Base-by-base conservation (phyloP, 2,888 invertebrate species). In the Lochmaea capreae region DNA sequence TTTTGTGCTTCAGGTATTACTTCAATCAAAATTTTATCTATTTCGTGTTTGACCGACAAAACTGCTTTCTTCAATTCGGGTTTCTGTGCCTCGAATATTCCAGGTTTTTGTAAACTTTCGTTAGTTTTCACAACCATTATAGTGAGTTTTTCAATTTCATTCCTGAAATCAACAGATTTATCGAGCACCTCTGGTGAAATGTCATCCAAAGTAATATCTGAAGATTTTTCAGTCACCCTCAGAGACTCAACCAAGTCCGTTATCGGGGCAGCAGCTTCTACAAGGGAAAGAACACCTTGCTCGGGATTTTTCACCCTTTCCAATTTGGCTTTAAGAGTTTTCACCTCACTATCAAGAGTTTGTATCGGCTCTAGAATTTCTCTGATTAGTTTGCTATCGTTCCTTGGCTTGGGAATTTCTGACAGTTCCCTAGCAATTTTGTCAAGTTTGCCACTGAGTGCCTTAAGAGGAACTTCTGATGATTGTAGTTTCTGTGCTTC, bases 141-240 rank as follows among this genome's bases (percentile, higher is more conserved):
- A 10, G 74, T 67, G 14, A 80, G n/a, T 62, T 73, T 72, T 57
- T 78, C 67, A 22, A 80, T 16, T 16, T 77, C 63, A 33, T 43
- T 11, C 33, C 65, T 54, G 22, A 58, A 18, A 49, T 75, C 65
- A 22, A 8, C 42, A 6, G 61, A 6, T 22, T 18, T 62, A 57
- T 61, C 49, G 18, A 22, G 12, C 16, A 46, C 16, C 9, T 67
- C 67, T 43, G 26, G 14, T 11, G 39, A 14, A 11, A 67, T 14
- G 1, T 67, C 72, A n/a, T 49, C 11, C 16, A 65, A 1, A 16
- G 10, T 18, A 1, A 8, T 49, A 18, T 42, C 43, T 2, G 62
- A 26, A 39, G 61, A 46, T 14, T 67, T 54, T 16, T 67, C n/a
- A 4, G 65, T 10, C 2, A 16, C 1, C 26, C 12, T 9, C 8